phyloP scores from a whole-genome alignment of 2,888 invertebrate genomes.

The Lepidocyrtoides sp. region DNA sequence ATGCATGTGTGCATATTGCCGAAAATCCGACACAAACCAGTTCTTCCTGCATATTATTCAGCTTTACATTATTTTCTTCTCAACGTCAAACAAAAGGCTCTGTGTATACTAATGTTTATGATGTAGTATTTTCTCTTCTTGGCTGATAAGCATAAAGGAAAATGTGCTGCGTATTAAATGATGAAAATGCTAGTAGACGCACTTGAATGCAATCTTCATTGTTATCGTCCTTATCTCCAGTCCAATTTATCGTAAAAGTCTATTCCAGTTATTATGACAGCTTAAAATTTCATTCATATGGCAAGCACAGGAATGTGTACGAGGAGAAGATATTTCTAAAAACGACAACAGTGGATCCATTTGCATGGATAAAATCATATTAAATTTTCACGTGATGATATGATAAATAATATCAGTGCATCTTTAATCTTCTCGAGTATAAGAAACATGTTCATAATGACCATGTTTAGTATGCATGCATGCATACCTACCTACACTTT shows the following conservation, averaged over 20 bases:
- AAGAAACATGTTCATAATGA: not conserved
- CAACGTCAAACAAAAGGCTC: constrained; percentile 1
- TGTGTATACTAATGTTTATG: no score
- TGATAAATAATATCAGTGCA: not conserved
- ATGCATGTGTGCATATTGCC: not conserved
- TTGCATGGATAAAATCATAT: constrained; percentile 17
- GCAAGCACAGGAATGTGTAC: not conserved
- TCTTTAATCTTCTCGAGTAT: not conserved
- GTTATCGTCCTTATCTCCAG: not conserved
- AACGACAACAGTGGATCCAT: constrained; percentile 42
- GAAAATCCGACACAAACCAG: constrained; percentile 12
- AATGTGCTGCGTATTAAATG: not conserved
- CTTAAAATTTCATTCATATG: constrained; percentile 33
- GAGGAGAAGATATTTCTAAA: constrained; percentile 1
- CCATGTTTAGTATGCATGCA: not conserved
- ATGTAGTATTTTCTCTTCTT: constrained; percentile 13
- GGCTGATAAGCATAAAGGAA: not conserved
- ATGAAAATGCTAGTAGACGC: not conserved
- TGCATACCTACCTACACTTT: no score
- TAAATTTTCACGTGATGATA: not conserved
- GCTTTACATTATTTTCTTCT: not conserved
- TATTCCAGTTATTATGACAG: not conserved
- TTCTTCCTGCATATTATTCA: not conserved
- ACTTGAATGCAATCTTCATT: not conserved
- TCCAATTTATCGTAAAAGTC: constrained; percentile 38